Evolutionary conservation across 1,140 invertebrate genomes (phyloP).

Genomic region (Plodia interpunctella): DNA sequence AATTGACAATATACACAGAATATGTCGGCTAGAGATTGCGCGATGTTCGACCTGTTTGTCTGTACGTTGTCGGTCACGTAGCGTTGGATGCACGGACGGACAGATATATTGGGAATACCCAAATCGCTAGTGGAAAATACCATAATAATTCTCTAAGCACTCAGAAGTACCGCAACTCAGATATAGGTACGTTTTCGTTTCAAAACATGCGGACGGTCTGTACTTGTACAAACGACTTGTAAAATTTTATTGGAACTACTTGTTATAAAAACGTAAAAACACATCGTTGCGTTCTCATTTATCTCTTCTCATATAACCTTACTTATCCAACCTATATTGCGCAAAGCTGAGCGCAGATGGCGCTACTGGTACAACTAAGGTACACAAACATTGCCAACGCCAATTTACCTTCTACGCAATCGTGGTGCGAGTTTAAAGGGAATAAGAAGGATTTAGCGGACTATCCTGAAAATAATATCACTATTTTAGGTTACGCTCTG

Average conservation of each 20-base stretch:
- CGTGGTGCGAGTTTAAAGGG: too few relatives aligned
- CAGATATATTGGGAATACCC: constrained; percentile 37
- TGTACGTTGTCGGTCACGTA: constrained; percentile 32
- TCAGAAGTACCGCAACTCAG: constrained; percentile 61
- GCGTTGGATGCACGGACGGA: constrained; percentile 55
- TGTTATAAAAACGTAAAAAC: constrained; percentile 73
- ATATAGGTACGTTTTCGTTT: constrained; percentile 49
- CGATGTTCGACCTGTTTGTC: constrained; percentile 13
- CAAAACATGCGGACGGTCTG: constrained; percentile 43
- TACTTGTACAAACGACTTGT: constrained; percentile 73
- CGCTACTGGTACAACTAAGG: too few relatives aligned
- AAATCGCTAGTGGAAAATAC: constrained; percentile 48
- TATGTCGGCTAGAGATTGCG: too few relatives aligned
- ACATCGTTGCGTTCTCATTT: constrained; percentile 28
- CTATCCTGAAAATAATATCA: too few relatives aligned
- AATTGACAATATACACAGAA: too few relatives aligned
- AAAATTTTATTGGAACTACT: constrained; percentile 75
- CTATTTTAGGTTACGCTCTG: too few relatives aligned
- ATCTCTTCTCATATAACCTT: neutral
- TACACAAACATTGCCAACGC: too few relatives aligned
- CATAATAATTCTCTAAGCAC: constrained; percentile 59
- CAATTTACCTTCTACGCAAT: too few relatives aligned
- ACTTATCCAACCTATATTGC: too few relatives aligned
- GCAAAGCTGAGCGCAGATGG: too few relatives aligned
- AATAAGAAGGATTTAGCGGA: too few relatives aligned